Evolutionary conservation across 2,113 vertebrate species (phyloP), one percentile per base, ranked within the genome.

Genomic region (Nicator chloris): DNA sequence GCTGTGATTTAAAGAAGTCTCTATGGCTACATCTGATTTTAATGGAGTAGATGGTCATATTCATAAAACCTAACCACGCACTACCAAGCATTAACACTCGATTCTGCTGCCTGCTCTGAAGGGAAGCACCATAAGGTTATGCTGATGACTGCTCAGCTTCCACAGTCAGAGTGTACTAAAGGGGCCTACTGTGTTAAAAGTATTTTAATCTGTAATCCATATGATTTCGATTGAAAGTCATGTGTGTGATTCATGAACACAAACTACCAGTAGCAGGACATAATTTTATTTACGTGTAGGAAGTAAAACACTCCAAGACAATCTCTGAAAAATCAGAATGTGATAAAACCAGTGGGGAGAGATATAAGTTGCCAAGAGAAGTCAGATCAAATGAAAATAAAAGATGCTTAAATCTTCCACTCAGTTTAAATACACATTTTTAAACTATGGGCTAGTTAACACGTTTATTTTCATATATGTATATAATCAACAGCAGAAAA

Each of bases 361-460:
- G 3, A 47, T 18, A 10, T 27, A 33, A 66, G 19, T 16, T 90
- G 50, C 44, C 69, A 87, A 51, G 21, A 75, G 37, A 59, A 75
- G 3, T 71, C 33, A 64, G 37, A 68, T 45, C 5, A 87, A 82
- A 76, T 65, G 64, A 85, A 53, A 76, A 44, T 30, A 71, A 89
- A 96, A 87, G 57, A 92, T 65, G 15, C 24, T 79, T 63, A 76
- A 85, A 19, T 66, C 35, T 91, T 82, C 27, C 24, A 59, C 7
- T 31, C 16, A 65, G 54, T 57, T 87, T 90, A 91, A 96, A 92
- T n/a, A 44, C 17, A 63, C 40, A 27, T 92, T 77, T 90, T 93
- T 26, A 81, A 86, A 86, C 33, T 78, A n/a, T 30, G 17, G 56
- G 10, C 33, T 82, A 76, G 53, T 76, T 85, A 90, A 65, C 66